Conservation (phyloP, 2,113 vertebrate genomes). For the Phylloscopus trochiloides region DNA sequence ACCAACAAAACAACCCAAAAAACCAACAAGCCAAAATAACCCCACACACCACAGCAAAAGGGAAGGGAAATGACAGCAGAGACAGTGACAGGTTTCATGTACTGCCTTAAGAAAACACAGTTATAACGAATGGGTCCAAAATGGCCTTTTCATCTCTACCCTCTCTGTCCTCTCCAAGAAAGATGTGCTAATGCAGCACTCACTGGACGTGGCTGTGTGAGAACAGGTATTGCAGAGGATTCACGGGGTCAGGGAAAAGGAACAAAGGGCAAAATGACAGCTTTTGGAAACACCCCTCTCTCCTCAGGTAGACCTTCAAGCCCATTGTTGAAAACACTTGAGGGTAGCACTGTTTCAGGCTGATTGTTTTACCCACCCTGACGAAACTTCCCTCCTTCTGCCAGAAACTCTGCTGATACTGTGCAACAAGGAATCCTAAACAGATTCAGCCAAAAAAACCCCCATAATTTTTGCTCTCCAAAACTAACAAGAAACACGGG, state of each 20-base stretch:
- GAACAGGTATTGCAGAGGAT: background rate
- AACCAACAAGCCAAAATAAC: background rate
- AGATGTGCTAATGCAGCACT: background rate
- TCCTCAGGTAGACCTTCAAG: background rate
- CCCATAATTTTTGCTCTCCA: background rate
- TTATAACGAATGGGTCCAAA: conserved; percentile 20
- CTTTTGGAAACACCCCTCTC: background rate
- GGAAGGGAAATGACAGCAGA: background rate
- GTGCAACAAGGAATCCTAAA: background rate
- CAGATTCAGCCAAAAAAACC: background rate
- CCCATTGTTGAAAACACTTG: background rate
- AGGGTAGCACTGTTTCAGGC: background rate
- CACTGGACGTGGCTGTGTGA: background rate
- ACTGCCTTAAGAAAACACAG: conserved; percentile 21
- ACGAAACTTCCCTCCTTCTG: background rate
- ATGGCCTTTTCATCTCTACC: background rate
- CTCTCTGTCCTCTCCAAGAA: background rate
- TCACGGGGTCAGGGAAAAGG: background rate
- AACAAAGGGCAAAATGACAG: conserved; percentile 16
- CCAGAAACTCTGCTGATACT: background rate
- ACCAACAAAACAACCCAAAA: too few species aligned
- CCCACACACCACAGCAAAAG: background rate
- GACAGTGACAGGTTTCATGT: conserved; percentile 27
- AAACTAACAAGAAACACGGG: background rate
- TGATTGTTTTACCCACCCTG: background rate